These are phyloP conservation scores for Diarsia brunnea DNA, from an alignment of 2,888 invertebrate species.

Conservation along the genomic window DNA sequence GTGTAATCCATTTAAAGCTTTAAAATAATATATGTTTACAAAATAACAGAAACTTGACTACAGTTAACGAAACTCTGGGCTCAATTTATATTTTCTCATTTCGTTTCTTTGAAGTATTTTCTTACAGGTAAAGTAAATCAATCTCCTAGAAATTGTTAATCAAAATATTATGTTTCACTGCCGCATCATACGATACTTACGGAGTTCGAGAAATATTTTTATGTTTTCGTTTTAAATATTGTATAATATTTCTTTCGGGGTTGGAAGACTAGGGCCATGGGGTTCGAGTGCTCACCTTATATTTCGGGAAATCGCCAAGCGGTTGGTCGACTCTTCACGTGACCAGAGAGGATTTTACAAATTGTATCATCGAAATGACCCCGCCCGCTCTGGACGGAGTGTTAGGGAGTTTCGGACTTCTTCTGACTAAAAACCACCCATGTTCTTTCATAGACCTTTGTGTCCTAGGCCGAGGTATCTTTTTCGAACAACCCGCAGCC, in stretches of 20 bases:
- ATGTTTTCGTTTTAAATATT: constrained; percentile 31
- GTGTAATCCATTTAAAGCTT: constrained; percentile 3
- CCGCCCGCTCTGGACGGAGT: too few relatives aligned
- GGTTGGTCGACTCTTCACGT: too few relatives aligned
- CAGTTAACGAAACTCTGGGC: background rate
- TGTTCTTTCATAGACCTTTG: too few relatives aligned
- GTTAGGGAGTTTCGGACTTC: too few relatives aligned
- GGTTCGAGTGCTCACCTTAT: too few relatives aligned
- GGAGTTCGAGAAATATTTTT: constrained; percentile 6
- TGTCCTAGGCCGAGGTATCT: too few relatives aligned
- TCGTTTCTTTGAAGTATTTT: constrained; percentile 47
- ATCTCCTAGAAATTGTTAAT: constrained; percentile 48
- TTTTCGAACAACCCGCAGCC: too few relatives aligned
- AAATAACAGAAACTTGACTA: constrained; percentile 29
- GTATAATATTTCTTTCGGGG: constrained; percentile 38
- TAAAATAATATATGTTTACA: background rate
- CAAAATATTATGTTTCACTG: constrained; percentile 51
- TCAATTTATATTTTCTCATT: constrained; percentile 41
- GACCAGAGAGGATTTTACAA: too few relatives aligned
- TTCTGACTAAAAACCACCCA: too few relatives aligned
- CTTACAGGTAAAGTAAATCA: constrained; percentile 49
- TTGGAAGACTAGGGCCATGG: too few relatives aligned
- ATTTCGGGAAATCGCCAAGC: too few relatives aligned
- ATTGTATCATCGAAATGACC: too few relatives aligned
- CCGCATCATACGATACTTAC: constrained; percentile 33